phyloP scores from a whole-genome alignment of 2,113 vertebrate species.

The Gavialis gangeticus region DNA sequence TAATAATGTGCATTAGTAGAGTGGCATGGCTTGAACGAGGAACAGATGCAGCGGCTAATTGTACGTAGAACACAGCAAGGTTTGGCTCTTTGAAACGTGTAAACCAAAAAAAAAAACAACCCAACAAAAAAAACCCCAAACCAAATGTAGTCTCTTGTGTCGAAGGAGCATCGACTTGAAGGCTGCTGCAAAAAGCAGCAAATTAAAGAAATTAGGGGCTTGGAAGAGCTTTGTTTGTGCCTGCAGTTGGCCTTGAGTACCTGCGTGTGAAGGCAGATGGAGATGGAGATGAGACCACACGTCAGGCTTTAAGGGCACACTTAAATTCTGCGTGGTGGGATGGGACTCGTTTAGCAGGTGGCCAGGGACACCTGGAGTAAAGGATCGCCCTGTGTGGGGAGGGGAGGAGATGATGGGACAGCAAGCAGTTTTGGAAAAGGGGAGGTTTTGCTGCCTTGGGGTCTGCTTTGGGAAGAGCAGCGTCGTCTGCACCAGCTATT shows the following conservation, averaged over 20 bases:
- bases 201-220: conserved; percentile 38
- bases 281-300: not conserved
- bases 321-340: conserved; percentile 11
- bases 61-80: not conserved
- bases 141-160: not conserved
- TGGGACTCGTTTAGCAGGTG: not conserved
- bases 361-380: not conserved
- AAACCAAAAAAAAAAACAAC: not conserved
- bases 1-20: conserved; percentile 2
- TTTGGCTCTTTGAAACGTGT: not conserved
- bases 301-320: not conserved
- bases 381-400: not conserved
- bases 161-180: not conserved
- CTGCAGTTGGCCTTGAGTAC: conserved; percentile 36
- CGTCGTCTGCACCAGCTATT: accelerated
- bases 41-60: conserved; percentile 7
- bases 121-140: not conserved
- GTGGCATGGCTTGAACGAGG: not conserved
- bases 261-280: conserved; percentile 15
- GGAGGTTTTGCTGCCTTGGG: accelerated
- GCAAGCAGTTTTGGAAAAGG: not conserved
- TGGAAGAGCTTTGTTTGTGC: conserved; percentile 42
- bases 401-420: accelerated
- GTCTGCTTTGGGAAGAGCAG: accelerated
- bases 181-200: not conserved